phyloP scores from a whole-genome alignment of 2,888 invertebrate genomes.

The Diarsia dahlii region DNA sequence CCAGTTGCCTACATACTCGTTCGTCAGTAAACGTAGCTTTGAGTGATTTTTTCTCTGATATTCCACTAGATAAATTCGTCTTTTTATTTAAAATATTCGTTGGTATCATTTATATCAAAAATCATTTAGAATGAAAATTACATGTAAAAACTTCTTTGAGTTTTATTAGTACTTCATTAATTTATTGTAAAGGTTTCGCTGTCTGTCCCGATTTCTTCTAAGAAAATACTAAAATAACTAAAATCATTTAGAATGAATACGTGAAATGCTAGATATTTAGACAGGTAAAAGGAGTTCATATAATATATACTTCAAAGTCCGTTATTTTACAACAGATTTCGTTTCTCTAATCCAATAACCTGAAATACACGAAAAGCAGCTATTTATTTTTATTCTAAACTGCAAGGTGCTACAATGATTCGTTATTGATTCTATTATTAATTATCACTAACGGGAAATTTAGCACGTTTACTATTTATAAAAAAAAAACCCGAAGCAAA shows the following conservation, averaged over 20 bases:
- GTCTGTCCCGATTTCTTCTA: constrained; percentile 1
- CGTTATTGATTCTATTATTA: neutral
- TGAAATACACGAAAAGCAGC: neutral
- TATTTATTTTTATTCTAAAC: neutral
- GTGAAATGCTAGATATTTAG: neutral
- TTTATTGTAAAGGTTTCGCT: constrained; percentile 3
- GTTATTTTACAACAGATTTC: neutral
- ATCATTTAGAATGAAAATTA: too few species aligned
- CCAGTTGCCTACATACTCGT: constrained; percentile 26
- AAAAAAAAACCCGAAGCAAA: too few species aligned
- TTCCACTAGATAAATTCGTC: too few species aligned
- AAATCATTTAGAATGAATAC: constrained; percentile 6
- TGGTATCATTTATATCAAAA: too few species aligned
- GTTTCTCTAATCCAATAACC: neutral
- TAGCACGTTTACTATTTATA: too few species aligned
- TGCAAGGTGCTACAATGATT: neutral
- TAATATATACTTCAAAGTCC: neutral
- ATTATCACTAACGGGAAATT: too few species aligned
- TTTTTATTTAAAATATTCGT: too few species aligned
- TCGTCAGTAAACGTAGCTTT: constrained; percentile 12
- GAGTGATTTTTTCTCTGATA: constrained; percentile 23
- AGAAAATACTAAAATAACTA: constrained; percentile 9
- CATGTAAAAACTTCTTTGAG: too few species aligned
- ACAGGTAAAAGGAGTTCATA: neutral
- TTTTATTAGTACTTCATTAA: constrained; percentile 4